Evolutionary conservation across 2,113 vertebrate species (phyloP), one percentile per base, ranked within the genome.

Genomic region (Sphyrna mokarran): DNA sequence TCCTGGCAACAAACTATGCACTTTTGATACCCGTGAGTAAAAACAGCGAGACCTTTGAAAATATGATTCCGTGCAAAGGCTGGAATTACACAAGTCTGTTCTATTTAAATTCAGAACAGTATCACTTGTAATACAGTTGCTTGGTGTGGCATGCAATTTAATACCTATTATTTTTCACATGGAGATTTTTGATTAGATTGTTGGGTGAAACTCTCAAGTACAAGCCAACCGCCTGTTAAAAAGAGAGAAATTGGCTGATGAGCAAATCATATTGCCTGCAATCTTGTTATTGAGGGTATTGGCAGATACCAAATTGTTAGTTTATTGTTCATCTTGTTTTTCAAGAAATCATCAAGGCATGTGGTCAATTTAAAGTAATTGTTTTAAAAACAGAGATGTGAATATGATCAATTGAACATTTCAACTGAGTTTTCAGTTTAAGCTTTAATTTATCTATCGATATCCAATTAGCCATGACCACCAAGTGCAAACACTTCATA

Each of bases 21-120:
- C 98, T 86, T 99, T 99, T 96, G 98, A 99, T 58, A 99, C 98
- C 0, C 97, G 99, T 99, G 97, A 97, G 99, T 98, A 76, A 97
- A 72, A 95, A 95, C 20, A 29, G 0, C 5, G 6, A 29, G 37
- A 29, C 1, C 0, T 0, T 94, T 10, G 40, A n/a, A 94, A 10
- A 11, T 43, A 2, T 37, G 23, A 76, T 48, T 33, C 68, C 40
- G 7, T 72, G 29, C 40, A 72, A 54, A 16, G 22, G 63, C n/a
- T 8, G 58, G n/a, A 66, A 9, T n/a, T 91, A 16, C 58, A 8
- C 14, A 91, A 43, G 16, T 83, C 37, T 29, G 66, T 43, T 11
- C 4, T 66, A 37, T 66, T 93, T 93, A 66, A 66, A 20, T 37
- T 63, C 7, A 33, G 66, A 91, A 66, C 86, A 33, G 23, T 80